Evolutionary conservation across 2,888 invertebrate genomes (phyloP).

Genomic region (Nebria salina): DNA sequence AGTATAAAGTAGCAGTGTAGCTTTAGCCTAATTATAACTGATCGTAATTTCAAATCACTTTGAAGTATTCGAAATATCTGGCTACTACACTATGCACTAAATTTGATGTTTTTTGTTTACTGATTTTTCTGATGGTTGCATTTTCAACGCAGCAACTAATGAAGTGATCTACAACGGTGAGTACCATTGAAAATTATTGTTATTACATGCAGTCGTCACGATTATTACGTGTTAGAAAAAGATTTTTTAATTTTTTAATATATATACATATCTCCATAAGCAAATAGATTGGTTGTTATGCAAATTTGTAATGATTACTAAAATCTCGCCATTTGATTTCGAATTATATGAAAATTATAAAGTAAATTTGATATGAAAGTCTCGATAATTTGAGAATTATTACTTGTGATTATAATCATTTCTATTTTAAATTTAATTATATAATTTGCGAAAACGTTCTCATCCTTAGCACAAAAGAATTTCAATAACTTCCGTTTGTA

Average conservation of each 20-base stretch:
- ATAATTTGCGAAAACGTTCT: background rate
- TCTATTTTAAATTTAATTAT: background rate
- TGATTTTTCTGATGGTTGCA: conserved; percentile 19
- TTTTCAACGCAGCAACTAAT: conserved; percentile 30
- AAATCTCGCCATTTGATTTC: no score
- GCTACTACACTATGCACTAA: conserved; percentile 26
- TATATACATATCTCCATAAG: no score
- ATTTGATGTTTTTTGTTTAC: conserved; percentile 28
- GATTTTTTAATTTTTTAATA: no score
- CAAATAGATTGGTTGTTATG: no score
- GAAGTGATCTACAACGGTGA: conserved; percentile 30
- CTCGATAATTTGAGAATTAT: background rate
- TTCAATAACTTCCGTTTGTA: background rate
- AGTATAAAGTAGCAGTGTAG: background rate
- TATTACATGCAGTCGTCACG: background rate
- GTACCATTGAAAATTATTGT: background rate
- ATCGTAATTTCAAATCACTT: conserved; percentile 35
- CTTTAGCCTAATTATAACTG: conserved; percentile 38
- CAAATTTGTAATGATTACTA: no score
- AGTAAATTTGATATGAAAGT: background rate
- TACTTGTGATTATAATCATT: background rate
- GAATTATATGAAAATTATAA: background rate
- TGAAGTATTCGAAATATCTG: conserved; percentile 40
- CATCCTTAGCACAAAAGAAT: background rate
- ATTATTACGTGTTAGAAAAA: background rate